Evolutionary conservation across 2,888 invertebrate genomes (phyloP), one percentile per base, ranked within the genome.

Genomic region (Andrena trimmerana): DNA sequence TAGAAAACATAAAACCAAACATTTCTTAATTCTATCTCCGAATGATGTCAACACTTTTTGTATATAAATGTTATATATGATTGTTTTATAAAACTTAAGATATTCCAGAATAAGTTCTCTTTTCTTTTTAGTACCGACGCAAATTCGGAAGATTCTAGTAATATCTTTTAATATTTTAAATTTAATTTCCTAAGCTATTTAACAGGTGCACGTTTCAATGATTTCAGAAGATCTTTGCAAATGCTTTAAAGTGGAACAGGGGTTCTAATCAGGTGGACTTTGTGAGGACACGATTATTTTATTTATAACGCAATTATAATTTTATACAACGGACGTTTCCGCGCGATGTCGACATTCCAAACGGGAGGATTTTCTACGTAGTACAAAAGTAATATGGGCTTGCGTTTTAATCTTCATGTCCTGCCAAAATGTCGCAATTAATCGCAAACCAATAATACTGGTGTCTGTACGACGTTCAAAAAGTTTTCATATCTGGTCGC

Each of bases 301-400:
- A 42, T 70, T 54, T 50, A 7, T 31, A 77, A 65, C 31, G 33
- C 29, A n/a, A 57, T 24, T 29, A 29, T 27, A 16, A 48, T 27
- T 48, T 59, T n/a, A n/a, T 36, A 66, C 16, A 29, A 31, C 57
- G 36, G 1, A 42, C 20, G 27, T 20, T 13, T 48, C 65, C 65
- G 54, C 29, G 7, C 29, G 52, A 73, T 60, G n/a, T 59, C 29
- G 36, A 81, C 75, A 81, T 81, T 72, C 60, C 83, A 76, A 24
- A 36, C 27, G 20, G 20, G 42, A 62, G 42, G 13, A 50, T 78
- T 36, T 69, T 69, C 60, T 27, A 50, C 13, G 36, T 71, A 85
- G 82, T 82, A 85, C 79, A 85, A 85, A 85, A 82, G 77, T 83
- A 79, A 70, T 83, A 83, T 84, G 79, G 84, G 84, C 80, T 85